Conservation (phyloP, 2,797 vertebrate genomes). For the Chiroxiphia lanceolata region DNA sequence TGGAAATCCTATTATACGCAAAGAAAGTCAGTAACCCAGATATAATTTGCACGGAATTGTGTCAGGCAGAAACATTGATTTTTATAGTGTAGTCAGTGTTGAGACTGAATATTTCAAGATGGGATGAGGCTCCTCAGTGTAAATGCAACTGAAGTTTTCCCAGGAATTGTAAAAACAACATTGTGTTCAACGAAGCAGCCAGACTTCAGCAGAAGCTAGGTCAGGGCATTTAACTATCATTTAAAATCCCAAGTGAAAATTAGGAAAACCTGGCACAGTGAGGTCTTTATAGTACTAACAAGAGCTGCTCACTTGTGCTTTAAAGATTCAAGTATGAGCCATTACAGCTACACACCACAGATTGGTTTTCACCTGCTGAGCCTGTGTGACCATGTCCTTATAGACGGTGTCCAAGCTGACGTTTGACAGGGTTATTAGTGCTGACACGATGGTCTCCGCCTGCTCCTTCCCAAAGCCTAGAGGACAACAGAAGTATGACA, state of each 20-base stretch:
- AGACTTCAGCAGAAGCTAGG: neutral
- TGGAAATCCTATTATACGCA: neutral
- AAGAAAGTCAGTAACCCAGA: neutral
- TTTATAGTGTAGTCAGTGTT: neutral
- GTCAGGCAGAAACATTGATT: neutral
- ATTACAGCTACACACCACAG: neutral
- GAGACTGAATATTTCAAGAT: neutral
- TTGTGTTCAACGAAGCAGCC: neutral
- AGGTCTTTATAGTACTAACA: neutral
- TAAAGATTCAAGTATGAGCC: fast-evolving
- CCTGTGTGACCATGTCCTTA: slow-evolving; percentile 93
- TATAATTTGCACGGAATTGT: neutral
- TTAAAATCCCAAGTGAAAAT: neutral
- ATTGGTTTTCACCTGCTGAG: slow-evolving; percentile 84
- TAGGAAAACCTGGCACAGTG: neutral
- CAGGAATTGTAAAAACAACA: neutral
- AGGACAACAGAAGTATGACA: neutral
- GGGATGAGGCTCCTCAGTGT: neutral
- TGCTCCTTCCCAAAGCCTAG: slow-evolving; percentile 90
- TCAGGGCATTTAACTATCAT: neutral
- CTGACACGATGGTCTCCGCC: slow-evolving; percentile 87
- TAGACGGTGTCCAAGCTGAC: slow-evolving; percentile 91
- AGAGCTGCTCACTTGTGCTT: neutral
- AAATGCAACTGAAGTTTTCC: neutral
- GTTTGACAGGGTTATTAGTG: slow-evolving; percentile 83